phyloP scores from a whole-genome alignment of 2,888 invertebrate species.

The Dioctria rufipes region DNA sequence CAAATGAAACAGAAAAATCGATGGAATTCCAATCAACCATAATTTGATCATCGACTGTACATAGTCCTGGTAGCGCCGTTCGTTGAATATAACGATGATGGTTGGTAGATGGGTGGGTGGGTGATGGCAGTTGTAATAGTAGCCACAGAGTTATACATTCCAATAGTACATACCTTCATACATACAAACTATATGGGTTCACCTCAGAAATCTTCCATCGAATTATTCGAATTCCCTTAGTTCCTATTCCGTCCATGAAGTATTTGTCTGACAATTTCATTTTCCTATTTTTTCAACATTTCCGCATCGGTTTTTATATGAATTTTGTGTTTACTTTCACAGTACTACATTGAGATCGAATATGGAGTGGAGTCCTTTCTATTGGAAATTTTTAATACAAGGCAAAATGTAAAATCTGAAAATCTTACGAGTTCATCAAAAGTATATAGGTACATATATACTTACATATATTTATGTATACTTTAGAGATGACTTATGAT shows the following conservation, averaged over 20 bases:
- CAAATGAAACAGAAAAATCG: constrained; percentile 49
- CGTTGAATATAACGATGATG: too few relatives aligned
- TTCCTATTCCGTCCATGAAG: neutral
- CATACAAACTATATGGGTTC: constrained; percentile 1
- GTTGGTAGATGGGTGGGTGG: neutral
- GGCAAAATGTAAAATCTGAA: neutral
- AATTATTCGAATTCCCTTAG: constrained; percentile 33
- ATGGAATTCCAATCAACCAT: constrained; percentile 42
- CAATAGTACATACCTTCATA: neutral
- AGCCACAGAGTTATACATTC: constrained; percentile 22
- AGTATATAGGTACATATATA: neutral
- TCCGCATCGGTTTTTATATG: constrained; percentile 11
- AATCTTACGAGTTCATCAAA: neutral
- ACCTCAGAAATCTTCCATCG: constrained; percentile 37
- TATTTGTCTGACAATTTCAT: constrained; percentile 12
- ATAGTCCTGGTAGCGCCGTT: neutral
- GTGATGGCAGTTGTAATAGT: neutral
- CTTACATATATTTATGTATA: too few relatives aligned
- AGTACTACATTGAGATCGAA: neutral
- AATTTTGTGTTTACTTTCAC: constrained; percentile 25
- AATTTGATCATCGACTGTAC: constrained; percentile 43
- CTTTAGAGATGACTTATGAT: constrained; percentile 37
- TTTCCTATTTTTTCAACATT: neutral
- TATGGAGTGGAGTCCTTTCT: constrained; percentile 23
- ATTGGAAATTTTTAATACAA: constrained; percentile 30